Evolutionary conservation across 1,140 invertebrate species (phyloP).

Genomic region (Drosophila sproati): DNA sequence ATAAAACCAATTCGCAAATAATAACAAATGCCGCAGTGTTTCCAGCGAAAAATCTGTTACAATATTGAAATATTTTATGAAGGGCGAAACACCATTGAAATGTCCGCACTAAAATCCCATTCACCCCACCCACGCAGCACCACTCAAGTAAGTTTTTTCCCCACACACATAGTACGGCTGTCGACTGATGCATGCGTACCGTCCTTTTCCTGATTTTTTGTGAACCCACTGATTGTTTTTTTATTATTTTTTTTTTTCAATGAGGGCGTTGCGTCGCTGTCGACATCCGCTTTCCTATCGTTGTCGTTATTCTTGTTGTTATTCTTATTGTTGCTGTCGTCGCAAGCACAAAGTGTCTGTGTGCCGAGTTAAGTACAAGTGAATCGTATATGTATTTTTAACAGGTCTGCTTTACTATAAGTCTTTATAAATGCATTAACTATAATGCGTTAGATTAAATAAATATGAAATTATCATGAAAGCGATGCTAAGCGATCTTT

Average conservation of each 20-base stretch:
- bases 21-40: constrained; percentile 55
- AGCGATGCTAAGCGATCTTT: no score
- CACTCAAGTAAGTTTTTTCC: constrained; percentile 16
- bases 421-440: constrained; percentile 2
- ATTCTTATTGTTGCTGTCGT: constrained; percentile 25
- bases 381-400: constrained; percentile 1
- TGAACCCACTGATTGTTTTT: constrained; percentile 23
- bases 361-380: background rate
- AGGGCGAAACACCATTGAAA: constrained; percentile 31
- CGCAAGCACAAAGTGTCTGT: constrained; percentile 19
- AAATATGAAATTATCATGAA: background rate
- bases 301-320: constrained; percentile 23
- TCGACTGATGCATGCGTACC: constrained; percentile 55
- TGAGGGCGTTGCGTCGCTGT: constrained; percentile 19
- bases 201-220: constrained; percentile 64
- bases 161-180: constrained; percentile 40
- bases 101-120: constrained; percentile 15
- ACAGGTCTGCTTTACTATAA: background rate
- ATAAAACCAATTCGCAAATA: constrained; percentile 66
- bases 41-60: constrained; percentile 60
- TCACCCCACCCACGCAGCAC: background rate
- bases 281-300: constrained; percentile 18
- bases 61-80: constrained; percentile 81
- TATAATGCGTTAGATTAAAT: background rate
- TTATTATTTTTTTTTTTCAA: constrained; percentile 6